Evolutionary conservation across 2,888 invertebrate species (phyloP), one percentile per base, ranked within the genome.

Genomic region (Cancer borealis): DNA sequence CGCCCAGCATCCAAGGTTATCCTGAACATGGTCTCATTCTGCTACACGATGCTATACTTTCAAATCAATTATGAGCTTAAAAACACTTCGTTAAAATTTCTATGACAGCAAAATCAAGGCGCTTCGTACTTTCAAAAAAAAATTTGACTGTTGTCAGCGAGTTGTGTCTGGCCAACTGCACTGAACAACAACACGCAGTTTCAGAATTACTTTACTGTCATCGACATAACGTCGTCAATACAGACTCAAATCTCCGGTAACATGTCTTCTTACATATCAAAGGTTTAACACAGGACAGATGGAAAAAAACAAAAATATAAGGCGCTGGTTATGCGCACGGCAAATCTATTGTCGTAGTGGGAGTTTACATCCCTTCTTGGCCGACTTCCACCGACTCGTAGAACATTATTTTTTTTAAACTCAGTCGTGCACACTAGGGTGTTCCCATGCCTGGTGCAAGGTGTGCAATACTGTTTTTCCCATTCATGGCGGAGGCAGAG

Each of bases 321-420:
- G 66, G 17, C n/a, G n/a, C 66, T 3, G 66, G n/a, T n/a, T n/a
- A 66, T 66, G n/a, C n/a, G 6, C n/a, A 66, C 17, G 66, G 1
- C 66, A 4, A n/a, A 66, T 66, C 21, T 66, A 3, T 66, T 66
- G 66, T 66, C n/a, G n/a, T 66, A 66, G 21, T 6, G 66, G 66
- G n/a, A 6, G 66, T n/a, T n/a, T 66, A 66, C 66, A 66, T 66
- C 66, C n/a, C 66, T 66, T 66, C 66, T 66, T 66, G 66, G 66
- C 66, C n/a, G 66, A 66, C 66, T 6, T 66, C 66, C 66, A 66
- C 66, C 21, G 66, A 66, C 66, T 66, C 21, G 21, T n/a, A 17
- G 66, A 66, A 21, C 66, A 66, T 66, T 66, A n/a, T n/a, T n/a
- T 66, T n/a, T 66, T 66, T 14, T 17, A n/a, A n/a, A 5, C n/a